Conservation (phyloP, 1,140 invertebrate genomes). For the Potamilus streckersoni region DNA sequence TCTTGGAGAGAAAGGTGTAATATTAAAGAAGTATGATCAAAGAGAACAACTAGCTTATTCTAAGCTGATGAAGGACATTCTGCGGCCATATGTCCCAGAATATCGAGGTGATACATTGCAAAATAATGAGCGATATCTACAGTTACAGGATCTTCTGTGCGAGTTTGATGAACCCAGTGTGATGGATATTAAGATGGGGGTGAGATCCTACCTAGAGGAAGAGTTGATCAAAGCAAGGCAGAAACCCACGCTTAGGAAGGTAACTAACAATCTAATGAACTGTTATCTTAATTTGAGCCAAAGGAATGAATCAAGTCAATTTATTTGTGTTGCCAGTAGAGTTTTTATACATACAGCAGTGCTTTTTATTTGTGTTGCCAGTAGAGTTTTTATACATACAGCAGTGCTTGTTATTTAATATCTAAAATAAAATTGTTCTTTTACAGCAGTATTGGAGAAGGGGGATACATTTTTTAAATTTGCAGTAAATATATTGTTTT, state of each 20-base stretch:
- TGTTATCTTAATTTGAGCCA: too few relatives aligned
- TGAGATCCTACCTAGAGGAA: conserved; percentile 93
- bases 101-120: conserved; percentile 86
- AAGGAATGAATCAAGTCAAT: too few relatives aligned
- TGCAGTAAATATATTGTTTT: too few relatives aligned
- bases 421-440: too few relatives aligned
- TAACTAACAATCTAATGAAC: conserved; percentile 51
- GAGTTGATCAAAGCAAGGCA: conserved; percentile 94
- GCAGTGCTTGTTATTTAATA: too few relatives aligned
- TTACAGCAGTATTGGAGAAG: too few relatives aligned
- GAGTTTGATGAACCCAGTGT: conserved; percentile 92
- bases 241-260: conserved; percentile 91
- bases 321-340: too few relatives aligned
- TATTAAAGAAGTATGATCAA: conserved; percentile 90
- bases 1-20: conserved; percentile 90
- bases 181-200: conserved; percentile 97
- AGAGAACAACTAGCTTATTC: conserved; percentile 88
- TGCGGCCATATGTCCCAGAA: conserved; percentile 90
- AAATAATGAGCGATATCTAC: conserved; percentile 79
- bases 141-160: conserved; percentile 91
- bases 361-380: too few relatives aligned
- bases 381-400: too few relatives aligned
- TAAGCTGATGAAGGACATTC: conserved; percentile 86
- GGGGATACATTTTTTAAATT: too few relatives aligned
- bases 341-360: too few relatives aligned